These are phyloP conservation scores for Carassius gibelio DNA, from an alignment of 2,113 vertebrate species.

Conservation along the genomic window DNA sequence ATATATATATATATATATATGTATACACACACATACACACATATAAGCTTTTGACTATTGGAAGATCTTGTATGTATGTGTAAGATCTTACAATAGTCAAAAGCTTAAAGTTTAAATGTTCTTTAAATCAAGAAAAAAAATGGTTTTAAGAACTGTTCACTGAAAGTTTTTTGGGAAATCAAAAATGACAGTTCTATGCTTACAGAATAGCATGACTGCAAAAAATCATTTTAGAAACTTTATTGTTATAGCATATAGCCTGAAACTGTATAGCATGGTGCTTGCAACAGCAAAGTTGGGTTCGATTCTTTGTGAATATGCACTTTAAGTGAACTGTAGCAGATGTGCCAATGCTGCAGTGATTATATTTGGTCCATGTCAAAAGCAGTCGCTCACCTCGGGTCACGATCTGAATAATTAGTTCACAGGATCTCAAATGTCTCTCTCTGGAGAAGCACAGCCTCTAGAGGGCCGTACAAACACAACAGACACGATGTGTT, in stretches of 20 bases:
- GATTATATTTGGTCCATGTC: not conserved
- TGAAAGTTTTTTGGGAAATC: too few relatives aligned
- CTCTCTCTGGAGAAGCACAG: not conserved
- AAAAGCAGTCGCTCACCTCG: not conserved
- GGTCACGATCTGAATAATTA: conserved; percentile 6
- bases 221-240: too few relatives aligned
- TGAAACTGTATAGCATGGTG: too few relatives aligned
- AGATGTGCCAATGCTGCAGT: not conserved
- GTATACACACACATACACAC: too few relatives aligned
- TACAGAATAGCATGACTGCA: too few relatives aligned
- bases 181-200: too few relatives aligned
- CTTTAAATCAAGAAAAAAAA: too few relatives aligned
- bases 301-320: not conserved
- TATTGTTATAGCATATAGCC: too few relatives aligned
- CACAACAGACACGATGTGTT: not conserved
- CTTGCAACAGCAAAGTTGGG: too few relatives aligned
- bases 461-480: not conserved
- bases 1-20: not conserved
- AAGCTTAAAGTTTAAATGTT: not conserved
- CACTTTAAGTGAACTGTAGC: not conserved
- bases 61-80: too few relatives aligned
- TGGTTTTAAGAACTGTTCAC: too few relatives aligned
- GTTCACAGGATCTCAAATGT: not conserved
- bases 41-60: too few relatives aligned
- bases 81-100: not conserved